These are phyloP conservation scores for Germaria angustata DNA, from an alignment of 2,888 invertebrate genomes.

Conservation along the genomic window DNA sequence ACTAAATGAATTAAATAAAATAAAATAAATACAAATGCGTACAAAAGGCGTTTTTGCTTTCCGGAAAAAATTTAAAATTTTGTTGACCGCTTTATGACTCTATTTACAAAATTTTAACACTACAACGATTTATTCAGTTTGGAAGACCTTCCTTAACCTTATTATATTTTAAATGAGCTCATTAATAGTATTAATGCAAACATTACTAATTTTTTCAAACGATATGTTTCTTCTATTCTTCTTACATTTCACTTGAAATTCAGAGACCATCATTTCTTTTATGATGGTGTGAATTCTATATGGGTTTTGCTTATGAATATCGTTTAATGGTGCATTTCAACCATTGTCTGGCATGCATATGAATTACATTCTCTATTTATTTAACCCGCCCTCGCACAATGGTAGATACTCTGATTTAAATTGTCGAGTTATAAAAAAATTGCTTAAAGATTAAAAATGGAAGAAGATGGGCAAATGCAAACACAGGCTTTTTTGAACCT, in stretches of 20 bases:
- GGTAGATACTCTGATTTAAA: constrained; percentile 27
- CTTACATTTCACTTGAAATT: not conserved
- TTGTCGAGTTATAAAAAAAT: not conserved
- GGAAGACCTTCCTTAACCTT: too few species aligned
- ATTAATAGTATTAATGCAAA: not conserved
- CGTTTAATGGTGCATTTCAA: constrained; percentile 6
- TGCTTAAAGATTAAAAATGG: not conserved
- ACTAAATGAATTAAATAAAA: too few species aligned
- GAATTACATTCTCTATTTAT: not conserved
- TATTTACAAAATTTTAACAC: too few species aligned
- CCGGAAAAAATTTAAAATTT: too few species aligned
- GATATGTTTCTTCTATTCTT: not conserved
- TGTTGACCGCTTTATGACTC: too few species aligned
- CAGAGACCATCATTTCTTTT: constrained; percentile 21
- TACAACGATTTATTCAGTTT: too few species aligned
- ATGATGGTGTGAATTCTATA: constrained; percentile 47
- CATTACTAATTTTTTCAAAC: not conserved
- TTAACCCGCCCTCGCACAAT: constrained; percentile 17
- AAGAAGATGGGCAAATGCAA: not conserved
- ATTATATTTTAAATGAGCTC: too few species aligned
- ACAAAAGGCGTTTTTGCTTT: too few species aligned
- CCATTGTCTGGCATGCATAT: not conserved
- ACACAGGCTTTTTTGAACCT: constrained; percentile 44
- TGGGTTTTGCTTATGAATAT: constrained; percentile 1
- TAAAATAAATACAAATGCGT: too few species aligned